Percentiles rank a stretch among this genome's conserved stretches.
These are phyloP conservation scores for Schlechtendalia chinensis DNA, from an alignment of 1,140 invertebrate species.

Conservation along the genomic window DNA sequence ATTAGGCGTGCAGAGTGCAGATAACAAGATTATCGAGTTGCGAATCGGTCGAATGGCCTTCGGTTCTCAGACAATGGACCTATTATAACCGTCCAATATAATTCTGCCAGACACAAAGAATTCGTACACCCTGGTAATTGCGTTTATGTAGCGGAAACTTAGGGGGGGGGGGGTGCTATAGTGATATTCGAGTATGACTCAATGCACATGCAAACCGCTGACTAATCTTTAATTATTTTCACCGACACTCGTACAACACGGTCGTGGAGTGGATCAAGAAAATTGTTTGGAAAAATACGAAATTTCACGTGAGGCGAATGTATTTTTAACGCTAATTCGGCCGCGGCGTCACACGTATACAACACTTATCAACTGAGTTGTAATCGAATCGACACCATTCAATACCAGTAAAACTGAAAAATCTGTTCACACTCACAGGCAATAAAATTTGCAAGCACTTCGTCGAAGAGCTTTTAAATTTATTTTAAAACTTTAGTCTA, in stretches of 20 bases:
- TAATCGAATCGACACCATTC: slow-evolving; percentile 10
- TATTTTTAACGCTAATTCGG: neutral
- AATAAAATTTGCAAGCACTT: slow-evolving; percentile 3
- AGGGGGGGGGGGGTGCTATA: neutral
- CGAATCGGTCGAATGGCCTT: neutral
- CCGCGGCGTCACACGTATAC: no score
- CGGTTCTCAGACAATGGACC: neutral
- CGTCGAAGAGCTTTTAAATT: neutral
- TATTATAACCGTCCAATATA: neutral
- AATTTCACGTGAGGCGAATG: no score
- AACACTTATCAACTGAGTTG: no score
- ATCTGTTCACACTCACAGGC: neutral
- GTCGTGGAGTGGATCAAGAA: neutral
- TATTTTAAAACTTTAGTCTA: neutral
- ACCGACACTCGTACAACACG: no score
- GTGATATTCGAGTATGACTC: neutral
- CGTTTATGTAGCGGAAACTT: slow-evolving; percentile 13
- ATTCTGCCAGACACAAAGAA: neutral
- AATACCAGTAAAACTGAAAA: neutral
- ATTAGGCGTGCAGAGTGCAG: neutral
- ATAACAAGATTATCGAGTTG: slow-evolving; percentile 3
- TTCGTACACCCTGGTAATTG: neutral
- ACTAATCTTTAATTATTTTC: neutral
- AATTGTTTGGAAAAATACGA: neutral
- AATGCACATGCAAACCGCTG: neutral